Base-by-base conservation (phyloP, 1,140 invertebrate species). In the Armadillidium nasatum region DNA sequence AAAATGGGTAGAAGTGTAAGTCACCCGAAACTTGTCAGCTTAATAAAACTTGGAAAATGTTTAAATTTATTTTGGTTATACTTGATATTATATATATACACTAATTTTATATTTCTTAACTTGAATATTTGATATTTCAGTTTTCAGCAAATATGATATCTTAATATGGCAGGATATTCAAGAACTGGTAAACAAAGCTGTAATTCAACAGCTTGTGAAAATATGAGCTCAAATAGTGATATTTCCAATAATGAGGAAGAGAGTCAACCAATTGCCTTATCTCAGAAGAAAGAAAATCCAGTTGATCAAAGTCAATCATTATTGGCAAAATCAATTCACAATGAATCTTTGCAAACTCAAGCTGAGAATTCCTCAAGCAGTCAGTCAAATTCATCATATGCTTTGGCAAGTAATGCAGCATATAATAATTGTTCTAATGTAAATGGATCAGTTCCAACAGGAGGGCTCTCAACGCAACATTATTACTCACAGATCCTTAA, bases 401-500 rank as follows among this genome's bases (percentile, higher is more conserved):
- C 46, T 10, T 50, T 15, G 9, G 15, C 9, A 9, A 50, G 9
- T 50, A 9, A 50, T 50, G 46, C 15, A 10, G 15, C 46, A 9
- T 50, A 50, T 15, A 50, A 50, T 50, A 50, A 50, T 15, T 50
- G 46, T 50, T 15, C 46, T 50, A 50, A 50, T 50, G 46, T 50
- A 15, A 50, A 50, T 50, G 46, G 46, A 50, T 50, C 46, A 10
- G 15, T 50, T 50, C 9, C 46, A 10, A 9, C 46, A 50, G 46
- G 46, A 15, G 46, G 46, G 15, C 46, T 50, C 9, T 9, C 76
- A 70, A 43, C 76, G 7, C 67, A 67, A 43, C 75, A 78, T 54
- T 78, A 78, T 70, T 78, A 78, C 33, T 43, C 77, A 1, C 77
- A 73, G 21, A 78, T 78, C 11, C 21, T 78, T 3, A 78, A 78